These are phyloP conservation scores for Argentina silus DNA, from an alignment of 2,797 vertebrate species.

Conservation along the genomic window DNA sequence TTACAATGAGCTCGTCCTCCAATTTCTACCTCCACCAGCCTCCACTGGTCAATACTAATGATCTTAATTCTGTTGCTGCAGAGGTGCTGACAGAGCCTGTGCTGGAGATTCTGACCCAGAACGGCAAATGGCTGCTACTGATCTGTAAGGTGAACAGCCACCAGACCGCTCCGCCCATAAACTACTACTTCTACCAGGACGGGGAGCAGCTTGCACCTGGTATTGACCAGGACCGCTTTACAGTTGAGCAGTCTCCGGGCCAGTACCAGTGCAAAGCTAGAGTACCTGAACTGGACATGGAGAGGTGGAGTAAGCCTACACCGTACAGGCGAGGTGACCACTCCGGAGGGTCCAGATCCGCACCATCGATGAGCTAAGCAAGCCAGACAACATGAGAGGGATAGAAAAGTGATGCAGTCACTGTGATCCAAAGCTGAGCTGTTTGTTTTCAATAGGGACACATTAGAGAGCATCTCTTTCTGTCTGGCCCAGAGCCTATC, in stretches of 20 bases:
- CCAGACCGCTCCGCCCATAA: slow-evolving; percentile 41
- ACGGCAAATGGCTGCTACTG: slow-evolving; percentile 36
- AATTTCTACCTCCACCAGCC: too few species aligned
- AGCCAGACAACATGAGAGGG: neutral
- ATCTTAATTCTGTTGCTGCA: slow-evolving; percentile 32
- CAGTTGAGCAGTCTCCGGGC: slow-evolving; percentile 31
- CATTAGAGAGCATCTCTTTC: neutral
- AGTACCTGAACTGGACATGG: slow-evolving; percentile 53
- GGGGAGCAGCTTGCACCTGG: slow-evolving; percentile 26
- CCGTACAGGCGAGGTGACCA: slow-evolving; percentile 39
- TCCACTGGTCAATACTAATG: too few species aligned
- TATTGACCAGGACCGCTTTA: slow-evolving; percentile 20
- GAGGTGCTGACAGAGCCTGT: slow-evolving; percentile 63
- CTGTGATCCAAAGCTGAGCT: neutral
- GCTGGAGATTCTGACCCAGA: slow-evolving; percentile 35
- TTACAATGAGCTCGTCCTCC: too few species aligned
- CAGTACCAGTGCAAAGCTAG: slow-evolving; percentile 65
- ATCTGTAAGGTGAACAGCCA: slow-evolving; percentile 58
- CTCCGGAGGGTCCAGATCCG: neutral
- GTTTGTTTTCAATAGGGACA: slow-evolving; percentile 41
- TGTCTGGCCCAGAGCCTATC: neutral
- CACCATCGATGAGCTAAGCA: neutral
- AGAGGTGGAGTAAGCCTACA: slow-evolving; percentile 51
- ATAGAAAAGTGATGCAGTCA: neutral
- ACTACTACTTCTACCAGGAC: slow-evolving; percentile 67